Percentiles rank a stretch among this genome's conserved stretches.
These are phyloP conservation scores for Willisornis vidua DNA, from an alignment of 2,113 vertebrate genomes.

Conservation along the genomic window DNA sequence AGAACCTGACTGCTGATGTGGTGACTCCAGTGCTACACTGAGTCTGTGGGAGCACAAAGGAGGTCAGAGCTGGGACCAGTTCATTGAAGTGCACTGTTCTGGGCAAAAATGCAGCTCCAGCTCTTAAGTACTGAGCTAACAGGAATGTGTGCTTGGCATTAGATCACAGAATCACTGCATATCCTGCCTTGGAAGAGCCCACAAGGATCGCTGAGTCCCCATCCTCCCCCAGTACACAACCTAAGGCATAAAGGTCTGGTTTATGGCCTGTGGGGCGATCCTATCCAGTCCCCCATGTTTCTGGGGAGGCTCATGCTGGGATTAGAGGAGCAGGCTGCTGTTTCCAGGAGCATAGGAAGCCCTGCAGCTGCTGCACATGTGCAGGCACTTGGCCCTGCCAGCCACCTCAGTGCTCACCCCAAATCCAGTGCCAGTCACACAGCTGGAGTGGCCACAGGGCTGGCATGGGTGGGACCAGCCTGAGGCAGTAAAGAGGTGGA, in stretches of 20 bases:
- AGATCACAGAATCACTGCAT: not conserved
- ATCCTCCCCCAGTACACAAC: not conserved
- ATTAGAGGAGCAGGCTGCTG: not conserved
- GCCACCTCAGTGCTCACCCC: accelerated
- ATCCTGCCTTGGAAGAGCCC: not conserved
- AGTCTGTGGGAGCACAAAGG: accelerated
- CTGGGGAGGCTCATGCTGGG: not conserved
- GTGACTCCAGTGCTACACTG: not conserved
- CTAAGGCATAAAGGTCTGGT: not conserved
- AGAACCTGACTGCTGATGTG: not conserved
- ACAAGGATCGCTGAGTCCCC: not conserved
- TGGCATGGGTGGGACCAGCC: not conserved
- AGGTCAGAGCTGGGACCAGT: not conserved
- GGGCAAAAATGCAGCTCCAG: not conserved
- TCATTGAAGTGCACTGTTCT: too few species aligned
- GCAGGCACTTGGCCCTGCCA: accelerated
- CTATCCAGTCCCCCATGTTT: not conserved
- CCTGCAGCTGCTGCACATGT: not conserved
- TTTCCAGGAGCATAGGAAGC: accelerated
- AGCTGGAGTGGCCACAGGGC: accelerated
- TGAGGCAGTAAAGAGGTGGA: not conserved
- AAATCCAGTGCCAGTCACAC: accelerated
- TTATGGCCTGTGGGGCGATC: not conserved
- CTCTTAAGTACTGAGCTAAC: not conserved
- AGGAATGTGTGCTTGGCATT: not conserved